Evolutionary conservation across 2,797 vertebrate genomes (phyloP), one percentile per base, ranked within the genome.

Genomic region (Hemibagrus guttatus): DNA sequence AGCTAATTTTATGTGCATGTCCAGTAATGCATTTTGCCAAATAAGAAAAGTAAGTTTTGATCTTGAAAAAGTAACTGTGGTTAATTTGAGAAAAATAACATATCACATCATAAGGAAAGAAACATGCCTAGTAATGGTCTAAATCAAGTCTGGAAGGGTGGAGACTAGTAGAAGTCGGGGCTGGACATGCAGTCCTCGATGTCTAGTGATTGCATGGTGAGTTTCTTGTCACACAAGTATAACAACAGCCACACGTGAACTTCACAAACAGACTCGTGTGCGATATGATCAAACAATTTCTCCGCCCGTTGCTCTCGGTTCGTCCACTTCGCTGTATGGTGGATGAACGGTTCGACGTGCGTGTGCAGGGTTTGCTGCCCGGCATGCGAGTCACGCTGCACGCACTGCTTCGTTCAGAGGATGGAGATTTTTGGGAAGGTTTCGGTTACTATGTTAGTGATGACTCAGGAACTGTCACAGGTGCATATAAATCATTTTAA

Each of bases 391-490:
- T 95, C 75, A 95, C 95, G 0, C n/a, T 56, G 6, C 69, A 66
- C 28, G 28, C 28, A 35, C 78, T 88, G 56, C 49, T 94, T 64
- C 88, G 26, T 5, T 93, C 93, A 19, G 95, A 95, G 0, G 93
- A 92, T 0, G 91, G 91, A 6, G 83, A 95, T 84, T 80, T 82
- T 23, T 96, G 95, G 95, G 92, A 96, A 79, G 91, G 93, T 0
- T 95, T 93, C 4, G 95, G 90, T 8, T 91, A 95, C 88, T 95
- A 95, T 89, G 35, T 26, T 0, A 84, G 93, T 0, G 87, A 93
- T 49, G 59, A 89, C 26, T 26, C 68, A 0, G 95, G 95, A 81
- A 35, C 59, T 0, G 91, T 95, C 9, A 90, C 92, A 28, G 93
- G 95, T 95, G 89, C 35, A 58, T 83, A 1, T 49, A 14, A 68